Conservation (phyloP, 2,113 vertebrate genomes). For the Calidris pygmaea region DNA sequence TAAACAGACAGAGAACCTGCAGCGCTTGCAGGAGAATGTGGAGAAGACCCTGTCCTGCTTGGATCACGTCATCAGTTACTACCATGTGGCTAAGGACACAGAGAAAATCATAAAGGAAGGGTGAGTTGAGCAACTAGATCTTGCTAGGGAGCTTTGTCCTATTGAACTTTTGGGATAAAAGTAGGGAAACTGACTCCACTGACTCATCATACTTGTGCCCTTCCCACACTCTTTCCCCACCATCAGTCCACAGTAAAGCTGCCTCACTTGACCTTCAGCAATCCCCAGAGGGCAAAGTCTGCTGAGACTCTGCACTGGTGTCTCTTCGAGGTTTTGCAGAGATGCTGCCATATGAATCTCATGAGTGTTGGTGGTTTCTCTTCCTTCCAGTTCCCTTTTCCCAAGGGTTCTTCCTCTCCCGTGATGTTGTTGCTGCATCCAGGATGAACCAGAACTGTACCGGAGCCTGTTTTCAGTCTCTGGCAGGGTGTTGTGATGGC, state of each 20-base stretch:
- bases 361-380: background rate
- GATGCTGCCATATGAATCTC: background rate
- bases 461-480: background rate
- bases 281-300: background rate
- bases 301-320: background rate
- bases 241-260: background rate
- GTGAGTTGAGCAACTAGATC: slow-evolving; percentile 70
- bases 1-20: slow-evolving; percentile 96
- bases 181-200: background rate
- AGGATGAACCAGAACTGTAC: background rate
- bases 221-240: background rate
- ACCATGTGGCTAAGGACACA: slow-evolving; percentile 95
- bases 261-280: background rate
- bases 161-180: background rate
- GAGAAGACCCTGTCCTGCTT: slow-evolving; percentile 93
- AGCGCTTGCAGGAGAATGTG: slow-evolving; percentile 96
- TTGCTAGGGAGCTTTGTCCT: background rate
- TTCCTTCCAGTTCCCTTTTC: background rate
- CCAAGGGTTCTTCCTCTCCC: background rate
- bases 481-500: background rate
- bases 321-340: background rate
- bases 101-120: slow-evolving; percentile 94
- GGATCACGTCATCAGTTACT: slow-evolving; percentile 97
- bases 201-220: background rate
- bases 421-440: background rate